phyloP scores from a whole-genome alignment of 2,888 invertebrate species.

The Harmothoe impar region DNA sequence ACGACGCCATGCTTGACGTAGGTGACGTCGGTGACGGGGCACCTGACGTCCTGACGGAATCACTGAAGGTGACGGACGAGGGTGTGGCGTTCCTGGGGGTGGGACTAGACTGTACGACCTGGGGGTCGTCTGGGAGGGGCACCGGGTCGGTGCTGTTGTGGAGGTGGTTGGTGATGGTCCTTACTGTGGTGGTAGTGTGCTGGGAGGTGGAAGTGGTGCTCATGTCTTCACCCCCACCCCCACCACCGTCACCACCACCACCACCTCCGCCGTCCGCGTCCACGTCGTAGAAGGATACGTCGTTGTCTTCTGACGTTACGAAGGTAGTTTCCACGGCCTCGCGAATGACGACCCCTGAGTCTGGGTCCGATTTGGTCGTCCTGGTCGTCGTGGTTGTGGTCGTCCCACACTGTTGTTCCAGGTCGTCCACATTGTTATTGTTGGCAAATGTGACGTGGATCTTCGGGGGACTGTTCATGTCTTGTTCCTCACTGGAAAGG shows the following conservation, averaged over 20 bases:
- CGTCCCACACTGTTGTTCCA: not conserved
- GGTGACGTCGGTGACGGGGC: constrained; percentile 55
- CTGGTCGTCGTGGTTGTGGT: constrained; percentile 18
- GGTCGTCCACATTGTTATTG: constrained; percentile 49
- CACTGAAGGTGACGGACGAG: constrained; percentile 26
- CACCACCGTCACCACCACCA: not conserved
- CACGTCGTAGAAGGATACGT: not conserved
- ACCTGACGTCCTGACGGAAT: constrained; percentile 7
- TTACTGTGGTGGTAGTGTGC: constrained; percentile 1
- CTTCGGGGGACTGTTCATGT: constrained; percentile 46
- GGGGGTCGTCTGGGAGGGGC: not conserved
- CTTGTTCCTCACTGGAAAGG: constrained; percentile 36
- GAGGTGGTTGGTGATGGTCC: not conserved
- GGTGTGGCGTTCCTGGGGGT: not conserved
- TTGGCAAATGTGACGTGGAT: constrained; percentile 53
- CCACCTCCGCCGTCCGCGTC: constrained; percentile 7
- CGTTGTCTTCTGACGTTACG: not conserved
- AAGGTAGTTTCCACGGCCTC: not conserved
- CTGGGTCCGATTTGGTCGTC: not conserved
- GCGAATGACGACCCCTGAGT: not conserved
- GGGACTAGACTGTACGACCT: constrained; percentile 1
- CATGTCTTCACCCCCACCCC: not conserved
- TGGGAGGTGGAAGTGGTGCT: constrained; percentile 26
- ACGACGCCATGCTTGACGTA: constrained; percentile 44
- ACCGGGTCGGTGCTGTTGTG: not conserved